phyloP scores from a whole-genome alignment of 2,888 invertebrate genomes.

The Neoitamus cyanurus region DNA sequence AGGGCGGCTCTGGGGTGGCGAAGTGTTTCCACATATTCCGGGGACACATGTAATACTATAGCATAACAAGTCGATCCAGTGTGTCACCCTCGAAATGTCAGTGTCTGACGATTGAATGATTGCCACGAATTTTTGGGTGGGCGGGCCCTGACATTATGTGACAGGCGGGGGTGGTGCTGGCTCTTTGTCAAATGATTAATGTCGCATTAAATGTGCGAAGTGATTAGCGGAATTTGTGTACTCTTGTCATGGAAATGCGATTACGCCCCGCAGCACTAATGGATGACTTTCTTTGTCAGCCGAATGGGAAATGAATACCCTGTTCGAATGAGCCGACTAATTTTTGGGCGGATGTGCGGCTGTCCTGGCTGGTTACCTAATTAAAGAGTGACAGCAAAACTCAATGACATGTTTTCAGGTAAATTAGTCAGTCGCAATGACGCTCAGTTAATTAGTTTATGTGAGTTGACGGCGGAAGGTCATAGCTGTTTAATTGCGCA shows the following conservation, averaged over 20 bases:
- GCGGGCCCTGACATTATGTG: constrained; percentile 34
- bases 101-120: constrained; percentile 42
- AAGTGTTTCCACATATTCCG: neutral
- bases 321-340: neutral
- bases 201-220: constrained; percentile 49
- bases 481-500: neutral
- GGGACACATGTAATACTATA: constrained; percentile 24
- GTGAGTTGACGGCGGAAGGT: neutral
- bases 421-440: neutral
- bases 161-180: constrained; percentile 43
- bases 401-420: neutral
- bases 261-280: neutral
- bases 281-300: neutral
- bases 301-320: neutral
- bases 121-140: constrained; percentile 34
- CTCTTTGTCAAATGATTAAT: constrained; percentile 49
- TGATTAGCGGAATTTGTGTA: constrained; percentile 48
- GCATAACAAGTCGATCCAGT: constrained; percentile 28
- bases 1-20: neutral
- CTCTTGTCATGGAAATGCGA: constrained; percentile 35
- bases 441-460: neutral
- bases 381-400: neutral
- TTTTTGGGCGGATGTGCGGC: neutral
- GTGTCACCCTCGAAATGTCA: constrained; percentile 41
- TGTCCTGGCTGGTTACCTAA: neutral